Base-by-base conservation (phyloP, 23 tunicate species). In the Styela clava region DNA sequence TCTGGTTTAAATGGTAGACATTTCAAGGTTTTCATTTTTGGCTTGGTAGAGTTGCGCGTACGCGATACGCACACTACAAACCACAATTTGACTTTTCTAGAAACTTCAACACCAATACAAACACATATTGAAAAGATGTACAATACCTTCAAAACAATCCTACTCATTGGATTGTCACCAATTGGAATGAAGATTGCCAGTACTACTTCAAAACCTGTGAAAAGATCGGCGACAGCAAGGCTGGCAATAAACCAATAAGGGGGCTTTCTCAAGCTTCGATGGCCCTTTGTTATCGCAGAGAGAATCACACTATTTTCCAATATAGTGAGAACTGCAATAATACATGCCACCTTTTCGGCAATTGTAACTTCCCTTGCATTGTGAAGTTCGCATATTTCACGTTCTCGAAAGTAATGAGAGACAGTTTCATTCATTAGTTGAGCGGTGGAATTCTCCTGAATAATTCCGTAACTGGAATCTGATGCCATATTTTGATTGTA, bases 171-270 rank as follows among this genome's bases (percentile, higher is more conserved):
- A 7, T 87, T 77, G 24, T 76, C 61, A 7, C 98, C 98, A 51
- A 93, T 91, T 24, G 93, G 93, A 9, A 93, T 68, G 81, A 93
- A 85, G 2, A 93, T 84, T 3, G 98, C 98, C 22, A 88, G 28
- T 3, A 93, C 61, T 2, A 93, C 98, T 74, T 88, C 98, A 26
- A 83, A 33, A 21, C 98, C 98, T 18, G 98, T 87, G 12, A 93
- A 79, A 30, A 88, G 69, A 85, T 93, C 98, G 52, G 98, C 98
- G 24, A 83, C 84, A 29, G 98, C 89, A 21, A 93, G 65, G 35
- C 88, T 87, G 33, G 98, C 93, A 24, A 93, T 84, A 63, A 93
- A 93, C 98, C 98, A 93, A 74, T 87, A 93, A 25, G 93, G 94
- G 3, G 98, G 98, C 44, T 93, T 93, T 30, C 93, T 73, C 62